Evolutionary conservation across 2,113 vertebrate genomes (phyloP).

Genomic region (Psilopsiagon aurifrons): DNA sequence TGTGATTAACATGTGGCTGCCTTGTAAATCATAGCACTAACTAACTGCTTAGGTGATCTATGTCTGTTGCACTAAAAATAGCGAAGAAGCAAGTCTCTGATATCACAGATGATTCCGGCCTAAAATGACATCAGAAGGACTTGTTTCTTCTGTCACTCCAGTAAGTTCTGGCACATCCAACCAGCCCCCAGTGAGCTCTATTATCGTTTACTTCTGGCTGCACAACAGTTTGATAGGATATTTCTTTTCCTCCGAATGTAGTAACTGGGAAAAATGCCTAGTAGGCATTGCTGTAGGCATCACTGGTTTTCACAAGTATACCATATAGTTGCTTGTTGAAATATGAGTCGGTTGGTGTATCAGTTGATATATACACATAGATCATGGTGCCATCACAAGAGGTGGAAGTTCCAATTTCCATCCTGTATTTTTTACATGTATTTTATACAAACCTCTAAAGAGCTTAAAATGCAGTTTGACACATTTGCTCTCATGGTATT

Average conservation of each 20-base stretch:
- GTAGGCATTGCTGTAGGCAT: neutral
- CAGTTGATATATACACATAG: fast-evolving
- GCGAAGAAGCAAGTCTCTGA: neutral
- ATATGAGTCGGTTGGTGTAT: neutral
- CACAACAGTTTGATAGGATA: neutral
- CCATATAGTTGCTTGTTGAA: neutral
- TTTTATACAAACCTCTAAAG: neutral
- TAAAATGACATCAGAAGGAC: neutral
- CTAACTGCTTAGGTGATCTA: neutral
- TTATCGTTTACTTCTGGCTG: neutral
- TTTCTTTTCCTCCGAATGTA: neutral
- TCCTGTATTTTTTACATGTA: fast-evolving
- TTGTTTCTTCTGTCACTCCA: neutral
- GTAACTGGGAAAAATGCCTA: neutral
- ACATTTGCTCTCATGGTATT: neutral
- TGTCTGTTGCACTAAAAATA: neutral
- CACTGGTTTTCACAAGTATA: neutral
- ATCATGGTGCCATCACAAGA: neutral
- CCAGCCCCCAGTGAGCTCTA: neutral
- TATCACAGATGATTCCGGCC: neutral
- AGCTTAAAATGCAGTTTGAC: neutral
- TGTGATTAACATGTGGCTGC: neutral
- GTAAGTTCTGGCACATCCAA: neutral
- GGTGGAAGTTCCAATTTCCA: neutral
- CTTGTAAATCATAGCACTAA: neutral